Evolutionary conservation across 2,888 invertebrate species (phyloP), one percentile per base, ranked within the genome.

Genomic region (Aleiodes leptofemur): DNA sequence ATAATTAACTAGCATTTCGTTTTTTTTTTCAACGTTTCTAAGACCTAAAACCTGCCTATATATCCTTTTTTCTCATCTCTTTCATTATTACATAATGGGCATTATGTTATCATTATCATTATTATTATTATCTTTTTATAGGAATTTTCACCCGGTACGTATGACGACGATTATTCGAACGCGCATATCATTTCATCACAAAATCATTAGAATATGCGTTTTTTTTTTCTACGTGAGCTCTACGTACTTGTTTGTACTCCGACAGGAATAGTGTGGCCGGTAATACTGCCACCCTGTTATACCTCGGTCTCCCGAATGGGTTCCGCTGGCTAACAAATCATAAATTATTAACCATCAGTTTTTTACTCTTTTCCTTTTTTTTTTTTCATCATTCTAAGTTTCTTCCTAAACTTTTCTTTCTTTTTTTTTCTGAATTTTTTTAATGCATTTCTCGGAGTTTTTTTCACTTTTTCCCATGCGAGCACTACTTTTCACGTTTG

Each of bases 221-320:
- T 23, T 23, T 23, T 23, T 23, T 23, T 23, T 88, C 85, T 84
- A 85, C 85, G 84, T 88, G 90, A 91, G 90, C 91, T 23, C 23
- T 92, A 92, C 92, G 91, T 92, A 92, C 92, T 92, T 92, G 91
- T 91, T 91, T 91, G 90, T 91, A 91, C 90, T 91, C 91, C 91
- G 90, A 91, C 91, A 91, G 91, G 91, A 90, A 90, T 90, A 90
- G 91, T 87, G 87, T 88, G 85, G 85, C 72, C 68, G 72, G 85
- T 91, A 91, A 90, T 90, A 91, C 90, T 90, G 91, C 91, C 91
- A 90, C 90, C 90, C 90, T 91, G 91, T 93, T 93, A 93, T 91
- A 93, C 93, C 92, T 93, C 93, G 92, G 93, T 93, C 93, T 93
- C 93, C 92, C 92, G 93, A 92, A 93, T 93, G 90, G 93, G 93